A percentile compares a stretch with the other conserved stretches of the same genome.
Conservation (phyloP, 1,140 invertebrate genomes). For the Tribolium castaneum region DNA sequence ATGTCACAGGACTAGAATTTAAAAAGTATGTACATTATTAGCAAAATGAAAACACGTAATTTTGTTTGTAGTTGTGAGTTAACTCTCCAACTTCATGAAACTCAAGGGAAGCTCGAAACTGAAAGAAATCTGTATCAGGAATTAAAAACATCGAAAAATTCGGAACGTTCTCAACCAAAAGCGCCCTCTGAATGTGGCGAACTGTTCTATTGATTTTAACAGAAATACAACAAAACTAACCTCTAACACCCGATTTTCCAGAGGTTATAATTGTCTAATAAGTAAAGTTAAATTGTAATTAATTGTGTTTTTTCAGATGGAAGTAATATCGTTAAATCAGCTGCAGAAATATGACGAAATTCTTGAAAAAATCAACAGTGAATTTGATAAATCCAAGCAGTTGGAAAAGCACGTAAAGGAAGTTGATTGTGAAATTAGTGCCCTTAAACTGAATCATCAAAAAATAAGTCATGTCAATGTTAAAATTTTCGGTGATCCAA, state of each 20-base stretch:
- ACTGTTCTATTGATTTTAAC: neutral
- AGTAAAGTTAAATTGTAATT: too few relatives aligned
- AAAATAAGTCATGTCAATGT: slow-evolving; percentile 47
- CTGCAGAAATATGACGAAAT: slow-evolving; percentile 41
- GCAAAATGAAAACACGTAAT: neutral
- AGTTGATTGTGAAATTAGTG: slow-evolving; percentile 38
- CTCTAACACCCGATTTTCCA: too few relatives aligned
- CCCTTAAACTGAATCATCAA: slow-evolving; percentile 23
- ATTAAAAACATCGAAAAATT: slow-evolving; percentile 43
- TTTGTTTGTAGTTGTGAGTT: slow-evolving; percentile 47
- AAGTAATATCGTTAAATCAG: slow-evolving; percentile 37
- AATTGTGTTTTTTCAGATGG: slow-evolving; percentile 42
- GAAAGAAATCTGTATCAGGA: slow-evolving; percentile 47
- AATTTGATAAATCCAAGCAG: slow-evolving; percentile 42
- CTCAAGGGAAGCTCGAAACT: slow-evolving; percentile 48
- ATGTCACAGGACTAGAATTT: slow-evolving; percentile 48
- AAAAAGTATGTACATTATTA: slow-evolving; percentile 42
- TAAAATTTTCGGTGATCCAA: slow-evolving; percentile 47
- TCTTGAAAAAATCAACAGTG: slow-evolving; percentile 45
- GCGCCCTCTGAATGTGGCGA: neutral
- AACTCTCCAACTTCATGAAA: slow-evolving; percentile 50
- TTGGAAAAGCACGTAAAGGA: slow-evolving; percentile 39
- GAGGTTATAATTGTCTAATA: too few relatives aligned
- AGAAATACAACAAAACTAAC: neutral
- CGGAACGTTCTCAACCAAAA: slow-evolving; percentile 37